These are phyloP conservation scores for Eurystomus gularis DNA, from an alignment of 2,113 vertebrate species.

Conservation along the genomic window DNA sequence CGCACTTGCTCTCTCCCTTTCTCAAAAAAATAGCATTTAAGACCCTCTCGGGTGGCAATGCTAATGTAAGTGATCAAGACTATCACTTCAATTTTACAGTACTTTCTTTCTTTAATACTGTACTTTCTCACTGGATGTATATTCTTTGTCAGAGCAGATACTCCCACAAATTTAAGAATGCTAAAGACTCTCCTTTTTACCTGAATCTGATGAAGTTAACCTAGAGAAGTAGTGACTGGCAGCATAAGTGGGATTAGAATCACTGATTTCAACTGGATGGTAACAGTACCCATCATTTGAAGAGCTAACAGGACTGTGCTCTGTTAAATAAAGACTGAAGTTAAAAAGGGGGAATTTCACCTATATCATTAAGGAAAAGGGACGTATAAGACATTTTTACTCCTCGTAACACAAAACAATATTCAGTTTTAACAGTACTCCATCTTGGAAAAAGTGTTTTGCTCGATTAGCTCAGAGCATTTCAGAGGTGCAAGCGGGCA, in stretches of 20 bases:
- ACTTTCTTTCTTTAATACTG: neutral
- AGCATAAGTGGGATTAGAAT: neutral
- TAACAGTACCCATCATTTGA: neutral
- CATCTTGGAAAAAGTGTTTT: neutral
- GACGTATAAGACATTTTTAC: rapidly evolving
- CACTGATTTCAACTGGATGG: neutral
- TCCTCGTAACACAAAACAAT: neutral
- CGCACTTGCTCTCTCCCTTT: neutral
- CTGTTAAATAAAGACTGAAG: neutral
- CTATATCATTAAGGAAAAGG: neutral
- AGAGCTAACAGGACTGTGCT: neutral
- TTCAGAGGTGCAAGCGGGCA: neutral
- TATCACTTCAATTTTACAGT: neutral
- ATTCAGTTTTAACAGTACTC: neutral
- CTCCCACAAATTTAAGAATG: neutral
- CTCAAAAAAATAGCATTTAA: neutral
- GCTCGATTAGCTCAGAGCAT: neutral
- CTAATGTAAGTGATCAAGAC: neutral
- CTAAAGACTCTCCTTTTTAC: neutral
- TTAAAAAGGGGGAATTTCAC: neutral
- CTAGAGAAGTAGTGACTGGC: neutral
- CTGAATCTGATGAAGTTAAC: neutral
- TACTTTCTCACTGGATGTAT: neutral
- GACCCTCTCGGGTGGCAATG: neutral
- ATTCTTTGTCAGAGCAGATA: neutral